Evolutionary conservation across 2,113 vertebrate genomes (phyloP).

Genomic region (Morone chrysops): DNA sequence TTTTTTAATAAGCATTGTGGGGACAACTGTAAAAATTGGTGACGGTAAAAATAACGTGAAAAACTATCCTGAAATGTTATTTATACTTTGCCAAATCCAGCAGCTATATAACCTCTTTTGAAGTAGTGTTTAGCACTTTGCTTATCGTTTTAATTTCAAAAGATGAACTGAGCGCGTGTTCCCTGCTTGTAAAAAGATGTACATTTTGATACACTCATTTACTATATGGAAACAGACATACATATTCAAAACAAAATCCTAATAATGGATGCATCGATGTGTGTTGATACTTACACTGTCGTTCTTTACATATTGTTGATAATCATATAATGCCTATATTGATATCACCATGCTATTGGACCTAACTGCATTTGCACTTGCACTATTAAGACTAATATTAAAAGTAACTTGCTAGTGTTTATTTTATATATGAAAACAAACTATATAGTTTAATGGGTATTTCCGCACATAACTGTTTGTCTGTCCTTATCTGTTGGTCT

Average conservation of each 20-base stretch:
- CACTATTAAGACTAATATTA: conserved; percentile 70
- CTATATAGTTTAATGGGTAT: conserved; percentile 51
- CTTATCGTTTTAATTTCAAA: conserved; percentile 15
- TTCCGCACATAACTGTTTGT: conserved; percentile 49
- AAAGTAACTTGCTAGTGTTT: conserved; percentile 65
- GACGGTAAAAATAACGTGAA: not conserved
- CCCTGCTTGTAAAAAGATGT: conserved; percentile 64
- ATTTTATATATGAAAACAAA: conserved; percentile 60
- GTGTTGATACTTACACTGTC: conserved; percentile 61
- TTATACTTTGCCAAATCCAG: conserved; percentile 41
- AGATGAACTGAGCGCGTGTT: not conserved
- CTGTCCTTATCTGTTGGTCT: conserved; percentile 36
- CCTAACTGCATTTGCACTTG: conserved; percentile 80
- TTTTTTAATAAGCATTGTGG: not conserved
- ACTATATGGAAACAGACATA: conserved; percentile 33
- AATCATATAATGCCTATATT: conserved; percentile 62
- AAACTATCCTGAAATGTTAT: conserved; percentile 6
- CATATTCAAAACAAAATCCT: conserved; percentile 64
- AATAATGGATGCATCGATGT: conserved; percentile 60
- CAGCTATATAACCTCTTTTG: conserved; percentile 18
- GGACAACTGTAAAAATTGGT: not conserved
- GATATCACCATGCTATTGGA: conserved; percentile 71
- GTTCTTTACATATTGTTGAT: conserved; percentile 47
- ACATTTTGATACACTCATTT: conserved; percentile 49
- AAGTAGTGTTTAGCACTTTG: conserved; percentile 3